Conservation (phyloP, 53 echinoderm and acorn worm species). For the Apostichopus leukothele region DNA sequence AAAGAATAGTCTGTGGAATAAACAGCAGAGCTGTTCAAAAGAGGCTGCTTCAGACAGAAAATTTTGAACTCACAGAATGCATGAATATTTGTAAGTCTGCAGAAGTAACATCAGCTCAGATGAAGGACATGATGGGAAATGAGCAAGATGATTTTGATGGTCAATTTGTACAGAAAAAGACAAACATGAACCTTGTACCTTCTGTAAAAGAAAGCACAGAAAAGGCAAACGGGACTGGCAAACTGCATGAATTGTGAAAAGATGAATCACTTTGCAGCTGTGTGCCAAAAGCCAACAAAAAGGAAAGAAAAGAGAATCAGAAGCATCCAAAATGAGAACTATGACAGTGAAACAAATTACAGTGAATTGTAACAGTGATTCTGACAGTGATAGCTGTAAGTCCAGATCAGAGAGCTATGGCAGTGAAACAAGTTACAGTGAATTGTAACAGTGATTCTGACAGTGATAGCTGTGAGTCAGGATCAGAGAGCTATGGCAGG, state of each 20-base stretch:
- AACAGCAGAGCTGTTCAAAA: neutral
- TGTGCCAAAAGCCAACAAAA: neutral
- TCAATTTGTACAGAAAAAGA: neutral
- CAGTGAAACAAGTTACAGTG: neutral
- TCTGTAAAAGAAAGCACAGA: slow-evolving; percentile 41
- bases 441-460: neutral
- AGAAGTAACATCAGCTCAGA: slow-evolving; percentile 12
- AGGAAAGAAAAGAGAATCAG: neutral
- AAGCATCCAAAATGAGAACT: neutral
- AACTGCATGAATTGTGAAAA: slow-evolving; percentile 14
- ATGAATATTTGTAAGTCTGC: slow-evolving; percentile 27
- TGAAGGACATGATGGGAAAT: neutral
- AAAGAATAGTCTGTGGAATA: neutral
- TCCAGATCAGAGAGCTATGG: neutral
- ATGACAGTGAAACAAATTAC: neutral
- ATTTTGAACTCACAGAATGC: slow-evolving; percentile 24
- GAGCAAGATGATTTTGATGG: neutral
- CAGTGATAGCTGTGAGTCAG: neutral
- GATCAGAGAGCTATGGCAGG: neutral
- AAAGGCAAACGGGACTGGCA: slow-evolving; percentile 1
- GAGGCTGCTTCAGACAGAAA: slow-evolving; percentile 13
- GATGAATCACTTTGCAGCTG: slow-evolving; percentile 20
- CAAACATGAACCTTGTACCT: neutral
- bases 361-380: neutral
- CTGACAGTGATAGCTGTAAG: neutral